Base-by-base conservation (phyloP, 2,797 vertebrate genomes). In the Pelochelys cantorii region DNA sequence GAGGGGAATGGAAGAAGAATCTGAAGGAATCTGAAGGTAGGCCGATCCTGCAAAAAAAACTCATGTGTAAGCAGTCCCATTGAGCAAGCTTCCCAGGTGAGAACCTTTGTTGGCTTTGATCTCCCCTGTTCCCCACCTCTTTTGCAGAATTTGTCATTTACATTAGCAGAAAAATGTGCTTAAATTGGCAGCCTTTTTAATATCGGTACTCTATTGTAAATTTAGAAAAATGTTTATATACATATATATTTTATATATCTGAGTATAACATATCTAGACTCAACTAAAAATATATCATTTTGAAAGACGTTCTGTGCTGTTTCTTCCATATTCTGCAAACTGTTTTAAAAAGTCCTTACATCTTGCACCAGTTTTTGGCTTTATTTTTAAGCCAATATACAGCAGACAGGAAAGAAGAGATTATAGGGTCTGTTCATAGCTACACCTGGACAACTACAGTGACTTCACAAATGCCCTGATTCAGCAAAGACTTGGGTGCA, bases 181-280 rank as follows among this genome's bases (percentile, higher is more conserved):
- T 97, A 89, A 96, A 83, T 91, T 95, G 93, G 85, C 68, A 95
- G 96, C 96, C 90, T 98, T 98, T 98, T 97, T 98, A 98, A 93
- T 97, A 98, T 88, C 91, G 94, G 68, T 88, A 96, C 94, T 95
- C 95, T 96, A 96, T 53, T 98, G 97, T 97, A 97, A 97, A 97
- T 96, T 97, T 96, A 97, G 95, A 96, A 97, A 89, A 95, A 90
- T 90, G 89, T 98, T 98, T 98, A 97, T 98, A 97, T 94, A 91
- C 68, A 86, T 95, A 94, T 98, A 97, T 98, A 98, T 98, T 98
- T 94, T 98, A 97, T 98, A 97, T 97, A 97, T 98, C 93, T 93
- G 91, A 96, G 75, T 96, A 97, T 93, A 97, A 93, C 90, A 2
- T 96, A 97, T 83, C 91, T 98, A 97, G 83, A 95, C 71, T 86